Percentiles rank a stretch among this genome's conserved stretches.
These are phyloP conservation scores for Crematogaster levior DNA, from an alignment of 2,888 invertebrate genomes.

Conservation along the genomic window DNA sequence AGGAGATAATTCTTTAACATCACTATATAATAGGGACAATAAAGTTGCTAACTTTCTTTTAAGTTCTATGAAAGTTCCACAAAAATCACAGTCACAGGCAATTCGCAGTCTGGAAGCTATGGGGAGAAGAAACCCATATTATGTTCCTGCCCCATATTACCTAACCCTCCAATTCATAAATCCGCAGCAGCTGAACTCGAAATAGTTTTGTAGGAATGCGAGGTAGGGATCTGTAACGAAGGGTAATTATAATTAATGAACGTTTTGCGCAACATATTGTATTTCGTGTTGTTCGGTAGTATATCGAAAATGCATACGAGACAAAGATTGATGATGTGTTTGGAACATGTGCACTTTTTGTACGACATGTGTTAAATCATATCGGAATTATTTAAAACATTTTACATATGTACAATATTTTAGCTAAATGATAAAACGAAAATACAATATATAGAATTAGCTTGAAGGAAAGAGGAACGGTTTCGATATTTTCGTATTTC, in stretches of 20 bases:
- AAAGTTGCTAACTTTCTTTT: constrained; percentile 3
- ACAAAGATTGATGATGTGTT: neutral
- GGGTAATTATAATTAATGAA: constrained; percentile 18
- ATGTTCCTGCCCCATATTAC: neutral
- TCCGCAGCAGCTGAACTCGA: constrained; percentile 12
- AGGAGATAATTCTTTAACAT: neutral
- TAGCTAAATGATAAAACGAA: neutral
- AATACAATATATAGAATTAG: neutral
- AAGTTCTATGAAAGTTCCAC: constrained; percentile 9
- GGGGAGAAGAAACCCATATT: neutral
- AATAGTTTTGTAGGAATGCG: constrained; percentile 13
- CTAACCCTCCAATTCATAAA: neutral
- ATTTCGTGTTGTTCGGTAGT: neutral
- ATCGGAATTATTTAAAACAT: neutral
- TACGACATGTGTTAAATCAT: neutral
- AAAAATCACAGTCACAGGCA: constrained; percentile 21
- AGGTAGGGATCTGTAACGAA: neutral
- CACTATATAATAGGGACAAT: neutral
- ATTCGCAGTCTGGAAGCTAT: neutral
- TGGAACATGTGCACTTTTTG: neutral
- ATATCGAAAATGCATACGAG: neutral
- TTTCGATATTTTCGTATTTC: constrained; percentile 16
- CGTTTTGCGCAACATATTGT: neutral
- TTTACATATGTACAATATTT: neutral
- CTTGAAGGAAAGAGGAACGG: too few species aligned